Evolutionary conservation across 2,888 invertebrate species (phyloP).

Genomic region (Limenitis camilla): DNA sequence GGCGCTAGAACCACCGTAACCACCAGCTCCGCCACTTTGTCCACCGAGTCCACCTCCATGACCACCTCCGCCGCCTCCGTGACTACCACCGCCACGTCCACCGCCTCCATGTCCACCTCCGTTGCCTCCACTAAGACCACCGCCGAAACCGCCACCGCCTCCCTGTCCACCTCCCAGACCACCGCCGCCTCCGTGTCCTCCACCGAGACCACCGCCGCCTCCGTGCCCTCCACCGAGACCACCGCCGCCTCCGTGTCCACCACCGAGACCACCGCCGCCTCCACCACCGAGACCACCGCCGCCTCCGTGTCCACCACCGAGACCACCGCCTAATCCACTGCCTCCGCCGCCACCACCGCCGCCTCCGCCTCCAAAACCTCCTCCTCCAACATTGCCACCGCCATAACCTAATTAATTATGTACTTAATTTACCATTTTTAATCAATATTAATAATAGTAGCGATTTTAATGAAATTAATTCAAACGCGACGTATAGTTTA

Average conservation of each 20-base stretch:
- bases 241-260: constrained; percentile 20
- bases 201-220: constrained; percentile 20
- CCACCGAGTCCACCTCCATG: constrained; percentile 26
- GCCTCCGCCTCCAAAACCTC: too few species aligned
- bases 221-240: constrained; percentile 25
- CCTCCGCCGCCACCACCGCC: not conserved
- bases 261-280: constrained; percentile 20
- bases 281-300: constrained; percentile 26
- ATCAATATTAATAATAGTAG: too few species aligned
- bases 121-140: constrained; percentile 24
- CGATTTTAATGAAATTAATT: too few species aligned
- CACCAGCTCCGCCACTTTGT: constrained; percentile 23
- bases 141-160: constrained; percentile 20
- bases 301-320: constrained; percentile 19
- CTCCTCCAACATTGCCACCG: too few species aligned
- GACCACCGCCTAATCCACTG: constrained; percentile 17
- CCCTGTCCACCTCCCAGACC: constrained; percentile 25
- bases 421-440: too few species aligned
- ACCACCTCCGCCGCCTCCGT: constrained; percentile 24
- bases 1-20: constrained; percentile 20
- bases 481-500: too few species aligned
- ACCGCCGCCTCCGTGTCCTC: constrained; percentile 23
- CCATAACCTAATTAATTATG: too few species aligned
- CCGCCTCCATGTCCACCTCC: constrained; percentile 36
- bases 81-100: constrained; percentile 22